Evolutionary conservation across 37 sponge, comb jelly and placozoan genomes (phyloP).

Genomic region (Ianthella basta): DNA sequence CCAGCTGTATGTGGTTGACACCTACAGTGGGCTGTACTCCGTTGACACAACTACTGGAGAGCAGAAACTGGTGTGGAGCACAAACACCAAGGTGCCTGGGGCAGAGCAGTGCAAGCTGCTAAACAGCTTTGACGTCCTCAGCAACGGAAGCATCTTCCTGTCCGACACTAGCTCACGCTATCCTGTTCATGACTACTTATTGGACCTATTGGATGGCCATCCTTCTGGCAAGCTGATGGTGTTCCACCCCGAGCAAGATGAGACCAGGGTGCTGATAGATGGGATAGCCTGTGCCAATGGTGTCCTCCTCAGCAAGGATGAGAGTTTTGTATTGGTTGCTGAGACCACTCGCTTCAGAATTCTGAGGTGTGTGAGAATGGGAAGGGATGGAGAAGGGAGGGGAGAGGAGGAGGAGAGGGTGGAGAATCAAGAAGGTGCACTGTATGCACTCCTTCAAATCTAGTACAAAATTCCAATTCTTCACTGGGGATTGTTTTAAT

Average conservation of each 20-base stretch:
- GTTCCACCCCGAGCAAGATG: constrained; percentile 48
- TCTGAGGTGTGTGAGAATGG: constrained; percentile 46
- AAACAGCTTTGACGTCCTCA: constrained; percentile 57
- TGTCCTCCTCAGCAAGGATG: constrained; percentile 54
- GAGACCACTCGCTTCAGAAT: constrained; percentile 77
- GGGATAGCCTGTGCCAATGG: constrained; percentile 85
- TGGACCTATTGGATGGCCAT: constrained; percentile 58
- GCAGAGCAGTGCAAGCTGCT: constrained; percentile 4
- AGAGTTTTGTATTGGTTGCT: constrained; percentile 53
- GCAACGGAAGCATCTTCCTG: constrained; percentile 71
- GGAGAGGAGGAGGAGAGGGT: no score
- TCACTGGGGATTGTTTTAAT: no score
- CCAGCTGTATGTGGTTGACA: constrained; percentile 65
- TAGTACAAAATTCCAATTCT: no score
- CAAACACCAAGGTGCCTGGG: background rate
- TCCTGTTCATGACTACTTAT: constrained; percentile 13
- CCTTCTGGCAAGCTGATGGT: constrained; percentile 67
- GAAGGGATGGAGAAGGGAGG: no score
- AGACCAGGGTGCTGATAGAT: constrained; percentile 20
- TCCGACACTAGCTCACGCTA: constrained; percentile 65
- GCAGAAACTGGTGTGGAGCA: constrained; percentile 15
- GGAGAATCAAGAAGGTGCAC: no score
- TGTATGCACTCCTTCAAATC: no score
- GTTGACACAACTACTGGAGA: constrained; percentile 39
- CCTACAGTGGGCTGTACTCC: constrained; percentile 53